A percentile compares a stretch with the other conserved stretches of the same genome.
These are phyloP conservation scores for Neotoxoptera formosana DNA, from an alignment of 1,140 invertebrate genomes.

Conservation along the genomic window DNA sequence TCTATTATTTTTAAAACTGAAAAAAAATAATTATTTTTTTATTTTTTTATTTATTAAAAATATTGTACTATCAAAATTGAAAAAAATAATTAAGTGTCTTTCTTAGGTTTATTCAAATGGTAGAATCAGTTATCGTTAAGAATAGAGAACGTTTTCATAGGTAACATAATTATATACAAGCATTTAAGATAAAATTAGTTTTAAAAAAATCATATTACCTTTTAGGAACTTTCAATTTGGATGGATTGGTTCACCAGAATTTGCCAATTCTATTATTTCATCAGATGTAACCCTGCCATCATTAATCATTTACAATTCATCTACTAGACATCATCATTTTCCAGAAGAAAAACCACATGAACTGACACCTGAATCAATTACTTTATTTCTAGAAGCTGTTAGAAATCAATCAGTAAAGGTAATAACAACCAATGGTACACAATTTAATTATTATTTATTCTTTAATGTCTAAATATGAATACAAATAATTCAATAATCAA, in stretches of 20 bases:
- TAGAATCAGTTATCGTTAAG: constrained; percentile 81
- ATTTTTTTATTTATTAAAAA: neutral
- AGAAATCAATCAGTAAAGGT: constrained; percentile 71
- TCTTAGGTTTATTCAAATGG: constrained; percentile 78
- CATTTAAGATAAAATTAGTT: neutral
- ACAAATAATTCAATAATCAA: neutral
- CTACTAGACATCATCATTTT: constrained; percentile 88
- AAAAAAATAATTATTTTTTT: neutral
- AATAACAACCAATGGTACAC: neutral
- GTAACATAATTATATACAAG: constrained; percentile 64
- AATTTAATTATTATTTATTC: neutral
- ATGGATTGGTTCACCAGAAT: constrained; percentile 82
- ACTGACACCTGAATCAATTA: constrained; percentile 80
- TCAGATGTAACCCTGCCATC: constrained; percentile 81
- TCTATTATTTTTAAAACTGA: neutral
- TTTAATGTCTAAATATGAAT: neutral
- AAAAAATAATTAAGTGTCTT: constrained; percentile 56
- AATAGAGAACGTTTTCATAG: constrained; percentile 81
- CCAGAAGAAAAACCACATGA: constrained; percentile 83
- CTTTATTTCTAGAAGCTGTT: constrained; percentile 79
- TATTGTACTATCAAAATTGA: neutral
- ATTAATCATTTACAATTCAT: constrained; percentile 88
- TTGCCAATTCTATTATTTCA: constrained; percentile 93
- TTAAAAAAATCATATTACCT: neutral
- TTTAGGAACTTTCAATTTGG: constrained; percentile 86